phyloP scores from a whole-genome alignment of 1,140 invertebrate genomes.

The Cotesia typhae region DNA sequence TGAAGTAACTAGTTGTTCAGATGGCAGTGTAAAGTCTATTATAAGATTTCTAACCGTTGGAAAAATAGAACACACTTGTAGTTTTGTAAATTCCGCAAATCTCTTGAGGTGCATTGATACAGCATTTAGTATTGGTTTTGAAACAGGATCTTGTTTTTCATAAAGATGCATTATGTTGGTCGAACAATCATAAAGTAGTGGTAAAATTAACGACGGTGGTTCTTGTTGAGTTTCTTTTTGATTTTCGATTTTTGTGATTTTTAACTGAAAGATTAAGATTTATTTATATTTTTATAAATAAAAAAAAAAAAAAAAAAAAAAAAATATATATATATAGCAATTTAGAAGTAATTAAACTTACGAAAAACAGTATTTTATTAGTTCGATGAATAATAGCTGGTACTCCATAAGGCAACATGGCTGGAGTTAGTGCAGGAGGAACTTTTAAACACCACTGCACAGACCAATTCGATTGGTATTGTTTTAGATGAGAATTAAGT shows the following conservation, averaged over 20 bases:
- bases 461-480: slow-evolving; percentile 81
- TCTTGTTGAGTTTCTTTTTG: slow-evolving; percentile 65
- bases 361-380: slow-evolving; percentile 90
- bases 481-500: slow-evolving; percentile 72
- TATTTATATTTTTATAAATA: slow-evolving; percentile 4
- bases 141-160: slow-evolving; percentile 76
- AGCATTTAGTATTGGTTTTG: slow-evolving; percentile 70
- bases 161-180: slow-evolving; percentile 88
- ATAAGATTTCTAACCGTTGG: slow-evolving; percentile 87
- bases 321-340: neutral
- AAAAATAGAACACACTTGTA: slow-evolving; percentile 85
- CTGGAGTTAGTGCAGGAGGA: slow-evolving; percentile 81
- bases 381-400: slow-evolving; percentile 83
- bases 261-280: slow-evolving; percentile 70
- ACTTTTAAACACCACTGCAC: slow-evolving; percentile 91
- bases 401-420: slow-evolving; percentile 83
- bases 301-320: neutral
- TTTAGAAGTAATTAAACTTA: slow-evolving; percentile 65
- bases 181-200: slow-evolving; percentile 87
- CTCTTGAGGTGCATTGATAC: slow-evolving; percentile 75
- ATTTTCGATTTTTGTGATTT: slow-evolving; percentile 79
- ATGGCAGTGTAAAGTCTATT: slow-evolving; percentile 78
- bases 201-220: slow-evolving; percentile 82
- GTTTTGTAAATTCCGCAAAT: slow-evolving; percentile 74
- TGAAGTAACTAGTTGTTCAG: slow-evolving; percentile 69